These are phyloP conservation scores for Tribolium freemani DNA, from an alignment of 2,888 invertebrate genomes.

Conservation along the genomic window DNA sequence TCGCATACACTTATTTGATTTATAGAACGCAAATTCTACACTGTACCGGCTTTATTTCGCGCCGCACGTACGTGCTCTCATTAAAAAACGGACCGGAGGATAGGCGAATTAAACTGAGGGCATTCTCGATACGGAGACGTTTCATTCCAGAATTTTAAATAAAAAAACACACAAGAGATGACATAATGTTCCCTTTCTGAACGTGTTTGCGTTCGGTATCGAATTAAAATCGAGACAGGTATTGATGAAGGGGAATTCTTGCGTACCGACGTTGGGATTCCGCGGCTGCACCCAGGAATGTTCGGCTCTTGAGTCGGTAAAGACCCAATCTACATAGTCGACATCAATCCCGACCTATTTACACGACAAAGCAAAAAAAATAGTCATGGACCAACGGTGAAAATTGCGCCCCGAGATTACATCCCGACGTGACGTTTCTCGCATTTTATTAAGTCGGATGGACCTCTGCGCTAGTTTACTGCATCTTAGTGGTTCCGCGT, in stretches of 20 bases:
- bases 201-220: neutral
- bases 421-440: slow-evolving; percentile 23
- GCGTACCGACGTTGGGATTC: slow-evolving; percentile 52
- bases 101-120: neutral
- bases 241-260: slow-evolving; percentile 57
- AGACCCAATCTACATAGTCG: slow-evolving; percentile 35
- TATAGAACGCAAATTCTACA: slow-evolving; percentile 57
- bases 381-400: neutral
- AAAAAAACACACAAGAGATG: too few species aligned
- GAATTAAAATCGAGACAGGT: slow-evolving; percentile 47
- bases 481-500: slow-evolving; percentile 35
- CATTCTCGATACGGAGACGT: neutral
- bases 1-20: slow-evolving; percentile 67
- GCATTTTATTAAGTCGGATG: slow-evolving; percentile 30
- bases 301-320: slow-evolving; percentile 35
- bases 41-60: slow-evolving; percentile 39
- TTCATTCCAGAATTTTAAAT: too few species aligned
- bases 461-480: slow-evolving; percentile 24
- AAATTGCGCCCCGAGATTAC: slow-evolving; percentile 11
- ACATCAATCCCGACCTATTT: slow-evolving; percentile 34
- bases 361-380: neutral
- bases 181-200: too few species aligned
- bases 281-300: slow-evolving; percentile 57
- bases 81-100: slow-evolving; percentile 33
- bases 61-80: slow-evolving; percentile 38